Evolutionary conservation across 1,140 invertebrate species (phyloP).

Genomic region (Zaprionus inermis): DNA sequence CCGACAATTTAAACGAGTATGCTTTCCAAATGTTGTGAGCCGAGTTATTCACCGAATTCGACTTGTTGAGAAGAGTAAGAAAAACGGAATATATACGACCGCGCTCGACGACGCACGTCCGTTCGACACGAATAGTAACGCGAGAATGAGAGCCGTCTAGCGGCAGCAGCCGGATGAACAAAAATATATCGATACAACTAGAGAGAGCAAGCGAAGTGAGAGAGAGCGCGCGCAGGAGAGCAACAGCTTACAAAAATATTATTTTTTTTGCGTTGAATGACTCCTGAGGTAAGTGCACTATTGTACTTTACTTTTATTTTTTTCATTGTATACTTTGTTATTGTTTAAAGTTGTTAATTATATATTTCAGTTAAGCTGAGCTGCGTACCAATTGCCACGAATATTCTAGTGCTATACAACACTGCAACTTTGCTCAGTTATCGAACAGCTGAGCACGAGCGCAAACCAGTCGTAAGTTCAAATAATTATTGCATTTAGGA

Average conservation of each 20-base stretch:
- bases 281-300: background rate
- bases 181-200: constrained; percentile 9
- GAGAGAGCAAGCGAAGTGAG: background rate
- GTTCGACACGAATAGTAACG: constrained; percentile 33
- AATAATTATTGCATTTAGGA: background rate
- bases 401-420: constrained; percentile 16
- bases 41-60: constrained; percentile 29
- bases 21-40: constrained; percentile 15
- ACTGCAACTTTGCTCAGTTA: background rate
- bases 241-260: background rate
- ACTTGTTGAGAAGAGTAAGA: constrained; percentile 35
- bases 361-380: background rate
- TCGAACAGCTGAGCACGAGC: constrained; percentile 21
- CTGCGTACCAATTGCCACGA: background rate
- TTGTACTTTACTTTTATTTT: background rate
- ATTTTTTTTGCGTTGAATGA: background rate
- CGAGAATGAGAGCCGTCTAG: constrained; percentile 22
- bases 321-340: background rate
- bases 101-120: constrained; percentile 33
- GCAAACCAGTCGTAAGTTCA: constrained; percentile 8
- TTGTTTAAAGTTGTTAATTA: background rate
- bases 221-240: constrained; percentile 5
- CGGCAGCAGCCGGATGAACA: background rate
- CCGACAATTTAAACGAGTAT: constrained; percentile 17
- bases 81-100: constrained; percentile 17